Percentiles rank a stretch among this genome's conserved stretches.
Conservation (phyloP, 2,888 invertebrate genomes). For the Meganola albula region DNA sequence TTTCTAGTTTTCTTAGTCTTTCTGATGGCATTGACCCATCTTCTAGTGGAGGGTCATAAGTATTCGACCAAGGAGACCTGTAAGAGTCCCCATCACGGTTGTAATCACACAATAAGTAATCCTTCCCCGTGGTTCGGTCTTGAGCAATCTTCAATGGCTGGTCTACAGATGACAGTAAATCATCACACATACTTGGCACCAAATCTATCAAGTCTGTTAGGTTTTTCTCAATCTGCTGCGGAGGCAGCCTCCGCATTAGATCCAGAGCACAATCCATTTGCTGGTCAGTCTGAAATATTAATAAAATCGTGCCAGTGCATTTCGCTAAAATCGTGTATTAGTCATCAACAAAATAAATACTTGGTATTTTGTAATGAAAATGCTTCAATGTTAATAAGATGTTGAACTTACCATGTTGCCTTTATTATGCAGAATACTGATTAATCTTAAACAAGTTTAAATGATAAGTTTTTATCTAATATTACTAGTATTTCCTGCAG, state of each 20-base stretch:
- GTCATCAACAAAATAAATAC: slow-evolving; percentile 64
- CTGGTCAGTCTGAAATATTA: slow-evolving; percentile 86
- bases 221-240: slow-evolving; percentile 99
- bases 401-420: slow-evolving; percentile 43
- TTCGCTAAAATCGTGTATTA: slow-evolving; percentile 47
- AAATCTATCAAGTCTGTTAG: slow-evolving; percentile 98
- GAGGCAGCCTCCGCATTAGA: slow-evolving; percentile 98
- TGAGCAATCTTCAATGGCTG: slow-evolving; percentile 98
- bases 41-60: slow-evolving; percentile 97
- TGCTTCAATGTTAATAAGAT: too few relatives aligned
- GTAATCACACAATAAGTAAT: slow-evolving; percentile 98
- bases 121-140: slow-evolving; percentile 96
- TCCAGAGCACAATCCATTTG: slow-evolving; percentile 99
- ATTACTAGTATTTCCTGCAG: too few relatives aligned
- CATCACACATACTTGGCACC: slow-evolving; percentile 97
- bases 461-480: too few relatives aligned
- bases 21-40: slow-evolving; percentile 99
- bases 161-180: slow-evolving; percentile 97
- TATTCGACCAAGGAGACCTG: slow-evolving; percentile 99
- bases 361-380: too few relatives aligned
- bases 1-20: slow-evolving; percentile 94
- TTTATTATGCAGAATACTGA: slow-evolving; percentile 19
- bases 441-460: too few relatives aligned
- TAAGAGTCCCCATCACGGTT: slow-evolving; percentile 99
- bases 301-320: slow-evolving; percentile 30